These are phyloP conservation scores for Amazona guildingii DNA, from an alignment of 2,113 vertebrate genomes.

Conservation along the genomic window DNA sequence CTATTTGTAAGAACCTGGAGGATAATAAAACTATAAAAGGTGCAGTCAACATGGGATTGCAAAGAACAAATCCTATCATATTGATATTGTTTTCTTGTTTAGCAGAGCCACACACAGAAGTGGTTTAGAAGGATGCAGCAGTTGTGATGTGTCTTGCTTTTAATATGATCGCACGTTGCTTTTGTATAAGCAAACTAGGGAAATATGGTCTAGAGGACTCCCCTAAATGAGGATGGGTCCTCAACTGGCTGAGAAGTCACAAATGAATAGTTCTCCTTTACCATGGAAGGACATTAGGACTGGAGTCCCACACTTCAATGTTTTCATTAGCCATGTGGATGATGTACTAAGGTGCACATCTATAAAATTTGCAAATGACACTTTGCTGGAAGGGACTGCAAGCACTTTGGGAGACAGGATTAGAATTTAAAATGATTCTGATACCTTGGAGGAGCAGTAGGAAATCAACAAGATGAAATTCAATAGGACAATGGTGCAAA, in stretches of 20 bases:
- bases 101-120: background rate
- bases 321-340: slow-evolving; percentile 59
- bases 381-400: slow-evolving; percentile 36
- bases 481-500: slow-evolving; percentile 53
- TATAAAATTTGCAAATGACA: slow-evolving; percentile 55
- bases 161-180: background rate
- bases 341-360: slow-evolving; percentile 52
- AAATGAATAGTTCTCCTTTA: slow-evolving; percentile 42
- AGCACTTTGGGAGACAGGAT: slow-evolving; percentile 18
- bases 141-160: slow-evolving; percentile 7
- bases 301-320: slow-evolving; percentile 33
- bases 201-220: background rate
- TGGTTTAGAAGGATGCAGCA: background rate
- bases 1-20: background rate
- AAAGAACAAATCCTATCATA: background rate
- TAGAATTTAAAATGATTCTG: slow-evolving; percentile 45
- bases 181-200: background rate
- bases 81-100: background rate
- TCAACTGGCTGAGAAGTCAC: slow-evolving; percentile 1
- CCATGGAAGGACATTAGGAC: slow-evolving; percentile 36
- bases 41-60: background rate
- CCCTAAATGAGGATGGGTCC: background rate
- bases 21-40: slow-evolving; percentile 26
- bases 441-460: background rate
- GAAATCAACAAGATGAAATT: slow-evolving; percentile 42